Conservation (phyloP, 1,140 invertebrate species). For the Elymnias hypermnestra region DNA sequence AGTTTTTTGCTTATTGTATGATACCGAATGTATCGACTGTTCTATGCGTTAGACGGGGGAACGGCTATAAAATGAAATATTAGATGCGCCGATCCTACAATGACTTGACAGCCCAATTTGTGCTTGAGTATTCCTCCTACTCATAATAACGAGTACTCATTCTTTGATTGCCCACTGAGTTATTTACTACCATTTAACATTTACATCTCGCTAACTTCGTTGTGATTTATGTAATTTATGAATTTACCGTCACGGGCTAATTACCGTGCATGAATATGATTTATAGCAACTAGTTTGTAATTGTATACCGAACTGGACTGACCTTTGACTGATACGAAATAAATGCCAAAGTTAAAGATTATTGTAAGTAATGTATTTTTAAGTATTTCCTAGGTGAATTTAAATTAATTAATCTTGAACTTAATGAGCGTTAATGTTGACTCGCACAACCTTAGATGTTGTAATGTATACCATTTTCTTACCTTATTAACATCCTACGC, state of each 20-base stretch:
- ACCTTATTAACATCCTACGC: conserved; percentile 51
- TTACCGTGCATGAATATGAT: conserved; percentile 43
- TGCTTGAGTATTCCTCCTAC: conserved; percentile 52
- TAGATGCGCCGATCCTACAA: conserved; percentile 34
- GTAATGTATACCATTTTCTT: conserved; percentile 32
- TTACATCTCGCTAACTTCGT: conserved; percentile 30
- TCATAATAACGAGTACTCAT: conserved; percentile 41
- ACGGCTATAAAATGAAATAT: conserved; percentile 51
- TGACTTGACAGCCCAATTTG: conserved; percentile 44
- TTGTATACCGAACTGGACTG: conserved; percentile 27
- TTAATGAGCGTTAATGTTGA: neutral
- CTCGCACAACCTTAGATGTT: conserved; percentile 7
- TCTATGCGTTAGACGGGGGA: too few species aligned
- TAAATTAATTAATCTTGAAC: neutral
- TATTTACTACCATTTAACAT: conserved; percentile 53
- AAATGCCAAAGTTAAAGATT: conserved; percentile 20
- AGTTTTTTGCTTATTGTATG: too few species aligned
- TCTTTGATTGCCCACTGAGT: conserved; percentile 45
- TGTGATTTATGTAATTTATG: conserved; percentile 41
- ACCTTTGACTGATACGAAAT: conserved; percentile 32
- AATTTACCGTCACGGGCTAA: conserved; percentile 31
- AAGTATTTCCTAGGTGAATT: conserved; percentile 1
- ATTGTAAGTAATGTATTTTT: conserved; percentile 14
- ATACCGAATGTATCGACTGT: too few species aligned
- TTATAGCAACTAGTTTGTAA: conserved; percentile 35